These are phyloP conservation scores for Cephonodes hylas DNA, from an alignment of 2,888 invertebrate species.

Conservation along the genomic window DNA sequence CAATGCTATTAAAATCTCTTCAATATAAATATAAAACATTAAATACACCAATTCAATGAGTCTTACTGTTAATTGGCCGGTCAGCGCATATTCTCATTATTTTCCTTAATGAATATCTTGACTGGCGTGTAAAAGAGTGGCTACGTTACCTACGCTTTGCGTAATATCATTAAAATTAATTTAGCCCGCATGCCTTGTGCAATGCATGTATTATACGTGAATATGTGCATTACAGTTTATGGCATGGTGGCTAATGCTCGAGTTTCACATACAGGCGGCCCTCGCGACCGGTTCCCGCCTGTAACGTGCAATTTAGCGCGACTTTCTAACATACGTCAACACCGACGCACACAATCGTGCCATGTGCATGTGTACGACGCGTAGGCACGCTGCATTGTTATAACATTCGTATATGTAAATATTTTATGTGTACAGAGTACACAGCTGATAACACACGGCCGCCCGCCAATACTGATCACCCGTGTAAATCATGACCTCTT, in stretches of 20 bases:
- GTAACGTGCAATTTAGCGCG: constrained; percentile 57
- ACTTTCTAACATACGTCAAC: constrained; percentile 48
- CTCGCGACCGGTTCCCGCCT: constrained; percentile 21
- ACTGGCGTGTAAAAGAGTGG: background rate
- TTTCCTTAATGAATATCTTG: background rate
- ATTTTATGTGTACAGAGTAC: constrained; percentile 22
- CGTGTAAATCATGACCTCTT: constrained; percentile 21
- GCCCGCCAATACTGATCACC: constrained; percentile 9
- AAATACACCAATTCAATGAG: background rate
- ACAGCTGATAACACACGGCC: constrained; percentile 18
- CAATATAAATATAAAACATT: background rate
- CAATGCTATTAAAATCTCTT: background rate
- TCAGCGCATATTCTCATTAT: background rate
- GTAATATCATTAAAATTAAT: constrained; percentile 37
- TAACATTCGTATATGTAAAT: constrained; percentile 21
- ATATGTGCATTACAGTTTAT: constrained; percentile 27
- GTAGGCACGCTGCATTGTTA: constrained; percentile 17
- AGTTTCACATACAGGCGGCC: constrained; percentile 51
- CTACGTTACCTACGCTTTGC: constrained; percentile 11
- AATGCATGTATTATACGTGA: constrained; percentile 20
- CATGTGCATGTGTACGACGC: constrained; percentile 15
- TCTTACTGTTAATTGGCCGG: background rate
- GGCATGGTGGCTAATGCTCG: constrained; percentile 38
- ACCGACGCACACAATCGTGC: constrained; percentile 14
- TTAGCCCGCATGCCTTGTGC: constrained; percentile 36